Evolutionary conservation across 2,888 invertebrate genomes (phyloP).

Genomic region (Thecocarcelia acutangulata): DNA sequence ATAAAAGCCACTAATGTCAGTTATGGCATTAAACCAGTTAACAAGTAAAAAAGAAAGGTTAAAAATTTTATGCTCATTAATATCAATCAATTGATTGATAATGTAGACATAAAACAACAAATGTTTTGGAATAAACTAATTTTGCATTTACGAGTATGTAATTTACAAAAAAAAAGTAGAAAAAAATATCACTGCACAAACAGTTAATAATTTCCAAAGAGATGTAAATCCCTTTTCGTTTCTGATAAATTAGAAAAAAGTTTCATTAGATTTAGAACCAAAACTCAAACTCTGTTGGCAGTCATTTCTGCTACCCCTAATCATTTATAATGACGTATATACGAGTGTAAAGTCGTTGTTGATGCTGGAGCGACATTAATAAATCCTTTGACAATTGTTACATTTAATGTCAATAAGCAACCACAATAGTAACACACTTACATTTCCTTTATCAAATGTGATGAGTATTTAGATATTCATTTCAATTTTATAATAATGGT

Average conservation of each 20-base stretch:
- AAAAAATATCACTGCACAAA: background rate
- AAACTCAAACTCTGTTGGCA: constrained; percentile 6
- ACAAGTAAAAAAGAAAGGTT: constrained; percentile 71
- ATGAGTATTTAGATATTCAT: constrained; percentile 17
- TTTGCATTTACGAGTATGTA: constrained; percentile 36
- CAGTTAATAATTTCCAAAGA: constrained; percentile 24
- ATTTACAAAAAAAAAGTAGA: constrained; percentile 14
- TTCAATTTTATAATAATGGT: constrained; percentile 23
- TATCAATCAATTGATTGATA: constrained; percentile 80
- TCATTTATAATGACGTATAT: constrained; percentile 48
- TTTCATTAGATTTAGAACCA: constrained; percentile 37
- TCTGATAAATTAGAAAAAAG: constrained; percentile 19
- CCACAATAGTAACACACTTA: constrained; percentile 69
- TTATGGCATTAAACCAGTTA: constrained; percentile 36
- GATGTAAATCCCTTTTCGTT: constrained; percentile 26
- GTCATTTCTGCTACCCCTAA: constrained; percentile 31
- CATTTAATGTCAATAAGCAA: constrained; percentile 75
- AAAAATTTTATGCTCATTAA: constrained; percentile 79
- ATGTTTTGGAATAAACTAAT: constrained; percentile 59
- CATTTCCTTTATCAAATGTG: background rate
- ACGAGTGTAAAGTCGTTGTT: constrained; percentile 13
- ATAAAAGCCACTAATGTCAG: constrained; percentile 45
- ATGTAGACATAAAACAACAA: constrained; percentile 52
- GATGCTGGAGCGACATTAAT: constrained; percentile 72
- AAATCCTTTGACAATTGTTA: constrained; percentile 80